Percentiles rank a stretch among this genome's conserved stretches.
phyloP scores from a whole-genome alignment of 2,888 invertebrate species.

The Saturnia pavonia region DNA sequence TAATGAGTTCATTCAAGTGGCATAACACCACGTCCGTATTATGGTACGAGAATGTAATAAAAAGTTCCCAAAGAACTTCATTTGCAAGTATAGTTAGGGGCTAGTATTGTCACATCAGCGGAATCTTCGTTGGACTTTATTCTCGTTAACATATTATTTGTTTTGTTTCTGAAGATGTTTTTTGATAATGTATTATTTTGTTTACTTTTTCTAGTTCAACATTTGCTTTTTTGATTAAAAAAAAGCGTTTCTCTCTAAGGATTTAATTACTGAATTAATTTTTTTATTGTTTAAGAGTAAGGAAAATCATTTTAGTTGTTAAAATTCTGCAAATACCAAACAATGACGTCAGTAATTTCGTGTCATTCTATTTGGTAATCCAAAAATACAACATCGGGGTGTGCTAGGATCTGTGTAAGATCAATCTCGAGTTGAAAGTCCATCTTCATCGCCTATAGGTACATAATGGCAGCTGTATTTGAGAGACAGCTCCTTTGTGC shows the following conservation, averaged over 20 bases:
- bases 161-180: neutral
- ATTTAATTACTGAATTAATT: too few relatives aligned
- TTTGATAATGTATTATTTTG: neutral
- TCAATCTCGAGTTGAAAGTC: neutral
- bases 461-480: neutral
- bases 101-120: neutral
- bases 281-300: too few relatives aligned
- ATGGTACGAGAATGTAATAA: neutral
- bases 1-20: conserved; percentile 3
- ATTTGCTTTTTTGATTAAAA: too few relatives aligned
- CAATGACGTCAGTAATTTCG: neutral
- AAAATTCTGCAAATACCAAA: neutral
- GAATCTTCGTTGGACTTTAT: neutral
- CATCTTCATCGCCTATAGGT: neutral
- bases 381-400: neutral
- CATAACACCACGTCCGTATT: neutral
- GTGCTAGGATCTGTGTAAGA: neutral
- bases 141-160: conserved; percentile 1
- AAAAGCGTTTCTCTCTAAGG: too few relatives aligned
- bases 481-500: too few relatives aligned
- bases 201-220: too few relatives aligned
- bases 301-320: neutral
- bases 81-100: conserved; percentile 10
- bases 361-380: neutral
- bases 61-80: neutral